These are phyloP conservation scores for Myopa tessellatipennis DNA, from an alignment of 2,888 invertebrate species.

Conservation along the genomic window DNA sequence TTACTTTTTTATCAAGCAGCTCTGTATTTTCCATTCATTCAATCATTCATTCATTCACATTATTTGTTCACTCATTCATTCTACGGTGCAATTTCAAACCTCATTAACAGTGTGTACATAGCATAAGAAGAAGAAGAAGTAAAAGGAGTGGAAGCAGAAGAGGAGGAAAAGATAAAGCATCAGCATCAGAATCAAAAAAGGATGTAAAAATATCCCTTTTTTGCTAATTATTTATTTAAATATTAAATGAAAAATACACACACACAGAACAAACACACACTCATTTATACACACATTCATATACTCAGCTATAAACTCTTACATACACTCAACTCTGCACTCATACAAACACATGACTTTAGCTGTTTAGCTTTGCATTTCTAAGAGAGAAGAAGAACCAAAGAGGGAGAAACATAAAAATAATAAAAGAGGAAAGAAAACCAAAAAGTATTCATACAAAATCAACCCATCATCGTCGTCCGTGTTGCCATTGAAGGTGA, in stretches of 20 bases:
- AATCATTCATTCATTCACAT: constrained; percentile 33
- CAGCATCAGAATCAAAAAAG: background rate
- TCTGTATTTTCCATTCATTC: background rate
- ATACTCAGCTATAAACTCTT: background rate
- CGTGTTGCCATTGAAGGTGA: constrained; percentile 34
- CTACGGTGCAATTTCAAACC: constrained; percentile 61
- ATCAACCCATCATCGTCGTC: constrained; percentile 16
- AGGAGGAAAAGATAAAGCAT: background rate
- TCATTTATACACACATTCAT: constrained; percentile 1
- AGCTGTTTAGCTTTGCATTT: too few relatives aligned
- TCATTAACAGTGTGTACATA: constrained; percentile 59
- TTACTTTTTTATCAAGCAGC: background rate
- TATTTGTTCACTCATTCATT: constrained; percentile 54
- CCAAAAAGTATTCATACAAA: background rate
- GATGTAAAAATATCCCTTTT: constrained; percentile 54
- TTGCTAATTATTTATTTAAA: constrained; percentile 67
- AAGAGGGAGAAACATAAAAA: background rate
- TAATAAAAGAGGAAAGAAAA: constrained; percentile 1
- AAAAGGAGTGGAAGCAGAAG: background rate
- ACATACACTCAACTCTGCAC: constrained; percentile 12
- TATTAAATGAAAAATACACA: constrained; percentile 60
- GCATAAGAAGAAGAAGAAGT: constrained; percentile 17
- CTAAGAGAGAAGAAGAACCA: background rate
- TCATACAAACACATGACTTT: constrained; percentile 37
- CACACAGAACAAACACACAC: constrained; percentile 50